Percentiles rank a stretch among this genome's conserved stretches.
Evolutionary conservation across 2,113 vertebrate species (phyloP).

Genomic region (Plectropomus leopardus): DNA sequence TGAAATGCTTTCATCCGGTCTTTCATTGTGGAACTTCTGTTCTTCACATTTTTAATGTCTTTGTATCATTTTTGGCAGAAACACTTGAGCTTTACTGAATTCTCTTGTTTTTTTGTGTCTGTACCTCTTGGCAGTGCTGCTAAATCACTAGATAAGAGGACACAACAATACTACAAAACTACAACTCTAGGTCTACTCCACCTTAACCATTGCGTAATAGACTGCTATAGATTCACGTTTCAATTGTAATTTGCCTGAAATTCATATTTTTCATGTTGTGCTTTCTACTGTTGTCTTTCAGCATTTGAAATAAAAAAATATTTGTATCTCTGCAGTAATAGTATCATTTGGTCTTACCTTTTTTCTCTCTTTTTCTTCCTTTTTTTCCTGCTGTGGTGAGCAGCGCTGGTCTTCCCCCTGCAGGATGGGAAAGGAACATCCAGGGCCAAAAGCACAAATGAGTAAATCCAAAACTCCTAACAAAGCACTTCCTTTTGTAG

Average conservation of each 20-base stretch:
- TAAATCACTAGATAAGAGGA: not conserved
- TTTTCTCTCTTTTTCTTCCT: not conserved
- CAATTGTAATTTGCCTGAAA: not conserved
- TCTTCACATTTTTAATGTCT: no score
- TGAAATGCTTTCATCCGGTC: not conserved
- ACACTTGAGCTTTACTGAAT: not conserved
- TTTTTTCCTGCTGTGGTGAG: not conserved
- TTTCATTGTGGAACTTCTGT: not conserved
- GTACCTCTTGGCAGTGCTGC: not conserved
- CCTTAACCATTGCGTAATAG: not conserved
- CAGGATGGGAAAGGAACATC: not conserved
- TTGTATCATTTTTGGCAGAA: not conserved
- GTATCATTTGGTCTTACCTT: no score
- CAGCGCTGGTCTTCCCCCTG: not conserved
- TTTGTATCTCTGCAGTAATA: no score
- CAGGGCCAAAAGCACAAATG: not conserved
- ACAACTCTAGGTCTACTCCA: no score
- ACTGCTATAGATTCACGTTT: not conserved
- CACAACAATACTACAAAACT: not conserved
- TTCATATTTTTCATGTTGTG: not conserved
- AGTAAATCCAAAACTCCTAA: not conserved
- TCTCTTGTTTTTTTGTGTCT: not conserved
- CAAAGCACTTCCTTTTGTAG: not conserved
- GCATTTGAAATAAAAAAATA: no score
- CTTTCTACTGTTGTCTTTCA: not conserved